phyloP scores from a whole-genome alignment of 1,140 invertebrate genomes.

The Melitaea cinxia region DNA sequence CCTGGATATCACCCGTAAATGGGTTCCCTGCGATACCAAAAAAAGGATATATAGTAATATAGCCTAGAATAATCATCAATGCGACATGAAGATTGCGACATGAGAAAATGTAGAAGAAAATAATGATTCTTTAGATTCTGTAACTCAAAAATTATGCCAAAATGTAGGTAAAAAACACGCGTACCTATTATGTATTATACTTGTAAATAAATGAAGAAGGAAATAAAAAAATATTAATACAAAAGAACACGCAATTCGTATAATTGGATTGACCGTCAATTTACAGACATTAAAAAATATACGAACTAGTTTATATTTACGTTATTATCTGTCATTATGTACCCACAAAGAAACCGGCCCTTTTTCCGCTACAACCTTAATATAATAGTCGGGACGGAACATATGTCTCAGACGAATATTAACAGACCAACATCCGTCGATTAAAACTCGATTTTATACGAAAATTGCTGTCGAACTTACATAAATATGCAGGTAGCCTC shows the following conservation, averaged over 20 bases:
- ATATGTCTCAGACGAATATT: slow-evolving; percentile 35
- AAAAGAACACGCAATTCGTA: background rate
- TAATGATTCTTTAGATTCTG: too few species aligned
- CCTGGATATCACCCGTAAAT: too few species aligned
- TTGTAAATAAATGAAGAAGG: background rate
- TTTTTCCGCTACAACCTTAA: slow-evolving; percentile 25
- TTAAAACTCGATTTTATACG: slow-evolving; percentile 36
- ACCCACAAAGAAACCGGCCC: slow-evolving; percentile 25
- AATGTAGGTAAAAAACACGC: too few species aligned
- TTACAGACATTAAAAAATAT: slow-evolving; percentile 11
- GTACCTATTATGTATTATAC: too few species aligned
- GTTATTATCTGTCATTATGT: slow-evolving; percentile 42
- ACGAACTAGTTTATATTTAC: slow-evolving; percentile 18
- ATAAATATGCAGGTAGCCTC: slow-evolving; percentile 7
- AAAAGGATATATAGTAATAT: too few species aligned
- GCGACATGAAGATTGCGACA: too few species aligned
- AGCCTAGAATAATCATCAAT: too few species aligned
- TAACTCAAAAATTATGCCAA: too few species aligned
- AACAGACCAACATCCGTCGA: slow-evolving; percentile 37
- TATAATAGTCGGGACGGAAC: slow-evolving; percentile 36
- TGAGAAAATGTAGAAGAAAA: too few species aligned
- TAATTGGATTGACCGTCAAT: slow-evolving; percentile 12
- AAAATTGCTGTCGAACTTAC: slow-evolving; percentile 15
- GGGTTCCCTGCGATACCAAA: too few species aligned
- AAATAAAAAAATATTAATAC: slow-evolving; percentile 2